Percentiles rank a stretch among this genome's conserved stretches.
Evolutionary conservation across 64 coral and sea anemone genomes (phyloP).

Genomic region (Stichodactyla mertensii): DNA sequence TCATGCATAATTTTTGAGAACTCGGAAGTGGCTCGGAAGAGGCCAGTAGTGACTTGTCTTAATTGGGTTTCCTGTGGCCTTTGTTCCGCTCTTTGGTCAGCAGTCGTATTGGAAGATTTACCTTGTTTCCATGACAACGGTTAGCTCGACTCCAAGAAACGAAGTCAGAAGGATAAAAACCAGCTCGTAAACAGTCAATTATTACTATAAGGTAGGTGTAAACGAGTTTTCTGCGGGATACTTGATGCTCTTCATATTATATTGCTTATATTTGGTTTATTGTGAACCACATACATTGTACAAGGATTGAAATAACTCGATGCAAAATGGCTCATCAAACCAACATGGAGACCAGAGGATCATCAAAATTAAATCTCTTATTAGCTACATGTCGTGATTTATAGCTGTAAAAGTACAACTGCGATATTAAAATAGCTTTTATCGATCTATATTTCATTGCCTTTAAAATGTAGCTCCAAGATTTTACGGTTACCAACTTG

Average conservation of each 20-base stretch:
- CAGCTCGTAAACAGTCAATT: constrained; percentile 20
- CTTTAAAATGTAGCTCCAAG: too few relatives aligned
- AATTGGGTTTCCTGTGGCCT: neutral
- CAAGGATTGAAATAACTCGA: neutral
- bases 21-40: too few relatives aligned
- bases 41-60: neutral
- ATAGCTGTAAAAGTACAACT: too few relatives aligned
- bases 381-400: neutral
- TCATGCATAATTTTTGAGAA: too few relatives aligned
- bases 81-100: neutral
- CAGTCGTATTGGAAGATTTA: constrained; percentile 7
- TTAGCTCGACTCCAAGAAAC: constrained; percentile 11
- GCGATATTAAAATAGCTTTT: too few relatives aligned
- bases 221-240: neutral
- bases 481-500: too few relatives aligned
- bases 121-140: constrained; percentile 2
- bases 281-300: neutral
- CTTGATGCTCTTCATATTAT: neutral
- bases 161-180: neutral
- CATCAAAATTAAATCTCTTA: neutral
- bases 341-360: neutral
- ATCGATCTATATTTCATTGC: too few relatives aligned
- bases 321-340: neutral
- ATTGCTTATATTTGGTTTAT: neutral
- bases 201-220: constrained; percentile 23